Conservation (phyloP, 2,113 vertebrate genomes). For the Poeciliopsis prolifica region DNA sequence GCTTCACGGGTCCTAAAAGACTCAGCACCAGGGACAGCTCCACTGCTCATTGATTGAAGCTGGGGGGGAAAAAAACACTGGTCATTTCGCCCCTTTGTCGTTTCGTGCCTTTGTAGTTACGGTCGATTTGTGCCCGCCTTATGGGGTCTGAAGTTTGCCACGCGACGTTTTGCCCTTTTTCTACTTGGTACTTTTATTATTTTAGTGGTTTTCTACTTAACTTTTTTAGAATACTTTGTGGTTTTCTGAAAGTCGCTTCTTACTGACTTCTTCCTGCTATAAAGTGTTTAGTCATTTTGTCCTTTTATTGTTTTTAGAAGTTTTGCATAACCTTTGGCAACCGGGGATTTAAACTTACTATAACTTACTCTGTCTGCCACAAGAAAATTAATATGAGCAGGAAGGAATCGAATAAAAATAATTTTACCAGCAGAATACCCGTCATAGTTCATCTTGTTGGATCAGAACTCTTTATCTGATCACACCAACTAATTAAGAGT, state of each 20-base stretch:
- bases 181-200: not conserved
- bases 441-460: not conserved
- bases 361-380: not conserved
- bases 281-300: not conserved
- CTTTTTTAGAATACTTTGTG: not conserved
- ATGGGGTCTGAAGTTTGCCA: not conserved
- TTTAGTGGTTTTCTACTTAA: not conserved
- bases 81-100: not conserved
- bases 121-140: not conserved
- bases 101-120: not conserved
- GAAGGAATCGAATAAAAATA: not conserved
- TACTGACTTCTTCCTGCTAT: not conserved
- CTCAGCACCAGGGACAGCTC: slow-evolving; percentile 73
- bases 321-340: not conserved
- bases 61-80: not conserved
- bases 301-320: not conserved
- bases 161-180: not conserved
- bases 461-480: not conserved
- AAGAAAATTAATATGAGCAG: not conserved
- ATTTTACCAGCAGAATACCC: not conserved
- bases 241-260: not conserved
- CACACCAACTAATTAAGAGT: not conserved
- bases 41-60: slow-evolving; percentile 9
- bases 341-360: not conserved
- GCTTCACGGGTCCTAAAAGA: slow-evolving; percentile 5